Base-by-base conservation (phyloP, 2,113 vertebrate genomes). In the Tyto alba region DNA sequence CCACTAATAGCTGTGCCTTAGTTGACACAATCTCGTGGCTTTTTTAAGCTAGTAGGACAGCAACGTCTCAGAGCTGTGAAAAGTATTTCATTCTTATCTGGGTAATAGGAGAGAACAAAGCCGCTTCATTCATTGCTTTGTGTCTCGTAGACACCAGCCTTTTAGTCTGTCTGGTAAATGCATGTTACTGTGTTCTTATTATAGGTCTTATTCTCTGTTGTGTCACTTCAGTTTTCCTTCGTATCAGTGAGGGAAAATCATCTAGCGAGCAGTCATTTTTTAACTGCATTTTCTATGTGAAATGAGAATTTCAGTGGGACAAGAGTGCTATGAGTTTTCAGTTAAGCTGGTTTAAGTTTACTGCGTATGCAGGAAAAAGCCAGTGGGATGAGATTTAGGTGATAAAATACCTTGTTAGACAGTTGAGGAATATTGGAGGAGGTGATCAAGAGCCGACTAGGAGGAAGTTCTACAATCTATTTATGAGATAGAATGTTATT, bases 1-100 rank as follows among this genome's bases (percentile, higher is more conserved):
- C 71, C 73, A 74, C 75, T 93, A 92, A 95, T 88, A 94, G 72
- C 79, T 74, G 55, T 50, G 72, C 45, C 55, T 94, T 93, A 82
- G 40, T 74, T 88, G 63, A 69, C 88, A 75, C 40, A 75, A 13
- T 83, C 84, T 64, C 3, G 20, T 48, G 63, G 68, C 68, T 93
- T 92, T 96, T 94, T 93, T 78, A 69, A 91, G 87, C 62, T 85
- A 56, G 53, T 59, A 77, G 66, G 41, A 29, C 36, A 73, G 86
- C 73, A 87, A 11, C 27, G 38, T 59, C 76, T 86, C 34, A 34
- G n/a, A 53, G 32, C 64, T 82, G 56, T 84, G 67, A 64, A 72
- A 85, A 90, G 50, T 62, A 77, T 92, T 94, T 90, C 19, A 38
- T 92, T 69, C 63, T 67, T 76, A 80, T 36, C 48, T 82, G 47